phyloP scores from a whole-genome alignment of 2,113 vertebrate genomes.

The Paralichthys olivaceus region DNA sequence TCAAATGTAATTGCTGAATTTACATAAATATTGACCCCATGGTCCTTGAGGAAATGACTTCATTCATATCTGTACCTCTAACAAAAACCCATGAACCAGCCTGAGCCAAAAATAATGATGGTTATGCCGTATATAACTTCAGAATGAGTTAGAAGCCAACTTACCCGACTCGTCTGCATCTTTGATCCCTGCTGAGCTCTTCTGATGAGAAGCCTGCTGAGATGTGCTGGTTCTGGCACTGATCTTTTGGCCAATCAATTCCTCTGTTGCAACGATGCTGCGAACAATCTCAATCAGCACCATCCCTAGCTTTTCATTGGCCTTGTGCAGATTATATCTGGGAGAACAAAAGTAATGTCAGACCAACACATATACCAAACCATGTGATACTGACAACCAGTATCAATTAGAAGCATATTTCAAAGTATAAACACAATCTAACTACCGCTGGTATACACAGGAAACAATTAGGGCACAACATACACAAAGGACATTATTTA shows the following conservation, averaged over 20 bases:
- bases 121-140: not conserved
- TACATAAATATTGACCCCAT: not conserved
- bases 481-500: slow-evolving; percentile 45
- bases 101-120: not conserved
- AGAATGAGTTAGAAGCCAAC: not conserved
- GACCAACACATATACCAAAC: not conserved
- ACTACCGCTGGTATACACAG: not conserved
- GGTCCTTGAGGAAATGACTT: not conserved
- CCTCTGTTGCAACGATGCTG: slow-evolving; percentile 82
- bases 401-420: not conserved
- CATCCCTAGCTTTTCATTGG: slow-evolving; percentile 85
- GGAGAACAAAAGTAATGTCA: not conserved
- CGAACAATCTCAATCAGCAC: slow-evolving; percentile 87
- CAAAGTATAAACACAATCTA: not conserved
- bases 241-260: slow-evolving; percentile 86
- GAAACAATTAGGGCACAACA: not conserved
- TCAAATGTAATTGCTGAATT: not conserved
- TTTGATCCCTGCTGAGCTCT: slow-evolving; percentile 34
- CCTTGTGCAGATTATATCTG: slow-evolving; percentile 83
- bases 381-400: too few relatives aligned
- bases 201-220: slow-evolving; percentile 19
- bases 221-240: slow-evolving; percentile 68
- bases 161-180: slow-evolving; percentile 75
- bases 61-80: not conserved
- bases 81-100: not conserved